Percentiles rank a stretch among this genome's conserved stretches.
phyloP scores from a whole-genome alignment of 1,140 invertebrate species.

The Hylyphantes graminicola region DNA sequence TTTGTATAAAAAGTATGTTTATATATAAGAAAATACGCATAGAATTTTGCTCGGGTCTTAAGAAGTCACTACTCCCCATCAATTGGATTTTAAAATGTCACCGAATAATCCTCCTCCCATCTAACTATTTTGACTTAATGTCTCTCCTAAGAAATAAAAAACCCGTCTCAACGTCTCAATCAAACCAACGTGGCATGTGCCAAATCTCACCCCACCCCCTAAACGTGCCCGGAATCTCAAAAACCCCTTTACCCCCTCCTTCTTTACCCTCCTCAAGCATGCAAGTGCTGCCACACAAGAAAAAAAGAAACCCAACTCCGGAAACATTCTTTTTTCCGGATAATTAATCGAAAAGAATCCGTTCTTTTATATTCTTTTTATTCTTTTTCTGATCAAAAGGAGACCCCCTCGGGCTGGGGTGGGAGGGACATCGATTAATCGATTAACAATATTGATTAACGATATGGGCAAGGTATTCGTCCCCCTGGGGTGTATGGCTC shows the following conservation, averaged over 20 bases:
- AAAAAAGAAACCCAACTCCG: neutral
- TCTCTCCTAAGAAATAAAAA: too few relatives aligned
- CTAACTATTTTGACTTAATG: too few relatives aligned
- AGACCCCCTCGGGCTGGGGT: neutral
- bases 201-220: too few relatives aligned
- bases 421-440: slow-evolving; percentile 51
- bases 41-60: too few relatives aligned
- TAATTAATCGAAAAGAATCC: slow-evolving; percentile 53
- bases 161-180: too few relatives aligned
- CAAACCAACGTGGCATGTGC: too few relatives aligned
- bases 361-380: slow-evolving; percentile 4
- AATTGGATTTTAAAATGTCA: too few relatives aligned
- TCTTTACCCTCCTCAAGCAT: neutral
- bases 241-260: neutral
- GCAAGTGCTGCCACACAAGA: neutral
- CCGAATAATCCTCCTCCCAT: too few relatives aligned
- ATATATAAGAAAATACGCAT: too few relatives aligned
- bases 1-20: too few relatives aligned
- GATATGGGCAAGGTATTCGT: slow-evolving; percentile 29
- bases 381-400: slow-evolving; percentile 16
- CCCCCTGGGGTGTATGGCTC: neutral
- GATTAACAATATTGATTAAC: slow-evolving; percentile 53
- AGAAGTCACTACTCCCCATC: too few relatives aligned
- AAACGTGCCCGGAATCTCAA: too few relatives aligned
- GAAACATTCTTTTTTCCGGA: slow-evolving; percentile 37